Evolutionary conservation across 2,888 invertebrate species (phyloP).

Genomic region (Pollenia labialis): DNA sequence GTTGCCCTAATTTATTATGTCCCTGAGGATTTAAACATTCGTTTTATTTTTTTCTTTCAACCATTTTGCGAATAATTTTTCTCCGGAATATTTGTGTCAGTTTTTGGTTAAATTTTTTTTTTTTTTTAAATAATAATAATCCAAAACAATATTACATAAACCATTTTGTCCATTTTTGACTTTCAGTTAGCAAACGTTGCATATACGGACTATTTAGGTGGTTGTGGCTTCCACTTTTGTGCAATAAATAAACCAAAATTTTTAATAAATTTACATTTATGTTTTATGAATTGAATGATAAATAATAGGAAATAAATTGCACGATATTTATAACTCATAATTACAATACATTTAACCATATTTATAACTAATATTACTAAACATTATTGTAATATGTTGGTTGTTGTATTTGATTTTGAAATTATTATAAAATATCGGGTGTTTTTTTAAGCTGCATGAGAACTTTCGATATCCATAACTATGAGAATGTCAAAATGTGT

Average conservation of each 20-base stretch:
- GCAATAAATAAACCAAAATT: constrained; percentile 54
- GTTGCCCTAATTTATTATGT: constrained; percentile 20
- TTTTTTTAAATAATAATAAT: not conserved
- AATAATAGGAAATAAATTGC: constrained; percentile 2
- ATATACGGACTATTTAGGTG: constrained; percentile 22
- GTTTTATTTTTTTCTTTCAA: not conserved
- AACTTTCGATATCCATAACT: too few species aligned
- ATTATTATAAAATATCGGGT: not conserved
- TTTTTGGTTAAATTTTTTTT: not conserved
- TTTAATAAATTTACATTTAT: constrained; percentile 59
- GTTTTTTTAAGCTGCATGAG: too few species aligned
- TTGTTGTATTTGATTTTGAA: not conserved
- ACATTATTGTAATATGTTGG: constrained; percentile 49
- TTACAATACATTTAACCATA: constrained; percentile 6
- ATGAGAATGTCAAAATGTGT: too few species aligned
- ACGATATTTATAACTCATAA: not conserved
- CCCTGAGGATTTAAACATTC: constrained; percentile 4
- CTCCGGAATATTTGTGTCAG: constrained; percentile 8
- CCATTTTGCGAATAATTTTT: constrained; percentile 12
- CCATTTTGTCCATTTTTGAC: constrained; percentile 6
- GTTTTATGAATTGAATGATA: constrained; percentile 41
- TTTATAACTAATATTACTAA: constrained; percentile 34
- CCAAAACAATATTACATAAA: not conserved
- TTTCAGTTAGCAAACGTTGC: constrained; percentile 28
- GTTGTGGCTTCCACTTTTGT: constrained; percentile 50